Evolutionary conservation across 2,797 vertebrate species (phyloP), one percentile per base, ranked within the genome.

Genomic region (Poeciliopsis paucimaculata): DNA sequence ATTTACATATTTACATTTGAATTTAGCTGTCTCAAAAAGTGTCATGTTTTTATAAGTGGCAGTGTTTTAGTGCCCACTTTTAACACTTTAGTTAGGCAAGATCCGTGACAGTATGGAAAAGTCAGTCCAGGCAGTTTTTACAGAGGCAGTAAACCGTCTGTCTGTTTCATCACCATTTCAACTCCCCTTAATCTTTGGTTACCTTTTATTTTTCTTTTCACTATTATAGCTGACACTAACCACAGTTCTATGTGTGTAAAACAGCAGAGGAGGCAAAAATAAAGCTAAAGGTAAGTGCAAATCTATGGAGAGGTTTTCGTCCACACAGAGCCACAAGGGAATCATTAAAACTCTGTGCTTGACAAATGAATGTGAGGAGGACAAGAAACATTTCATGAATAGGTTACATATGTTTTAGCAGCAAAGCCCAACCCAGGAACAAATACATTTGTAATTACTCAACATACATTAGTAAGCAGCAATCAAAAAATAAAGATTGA

Each of bases 1-100:
- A 77, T 85, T 78, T 86, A 55, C 53, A 84, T 80, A 80, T 83
- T 57, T 76, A 82, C 78, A 86, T 46, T 79, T 74, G 31, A 76
- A 23, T 72, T 73, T 36, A 49, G 64, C 34, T 11, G 15, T 66
- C 62, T 66, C 64, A 66, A 39, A 66, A 39, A 39, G 60, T 34
- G 57, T 18, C 31, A 39, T 77, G 66, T 55, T 75, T 47, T 60
- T 28, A 31, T 73, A 71, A 85, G 81, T 79, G 80, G 80, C 82
- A 87, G 84, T 87, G 79, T 49, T 80, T 64, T 71, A 39, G 62
- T 66, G 31, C 77, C 80, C 83, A 86, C 80, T 72, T 82, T 73
- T 64, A 28, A 51, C 53, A 57, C 45, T 36, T 39, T 23, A 66
- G 3, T 66, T 18, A 39, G 36, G 39, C 64, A 39, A 66, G 34